Evolutionary conservation across 2,888 invertebrate genomes (phyloP).

Genomic region (Kuschelorhynchus macadamiae): DNA sequence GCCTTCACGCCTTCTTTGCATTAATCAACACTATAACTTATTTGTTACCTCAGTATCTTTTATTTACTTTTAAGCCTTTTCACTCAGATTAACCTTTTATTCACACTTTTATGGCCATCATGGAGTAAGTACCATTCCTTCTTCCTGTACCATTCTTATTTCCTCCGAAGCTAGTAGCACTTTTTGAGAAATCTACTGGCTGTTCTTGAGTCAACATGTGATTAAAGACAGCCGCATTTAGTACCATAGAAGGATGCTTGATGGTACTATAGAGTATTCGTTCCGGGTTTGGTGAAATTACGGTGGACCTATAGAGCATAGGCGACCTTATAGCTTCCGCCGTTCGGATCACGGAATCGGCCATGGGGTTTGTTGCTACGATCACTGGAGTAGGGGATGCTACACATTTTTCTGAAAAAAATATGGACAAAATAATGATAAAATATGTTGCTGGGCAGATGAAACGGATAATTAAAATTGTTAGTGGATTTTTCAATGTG

Average conservation of each 20-base stretch:
- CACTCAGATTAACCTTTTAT: too few species aligned
- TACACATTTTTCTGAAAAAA: slow-evolving; percentile 54
- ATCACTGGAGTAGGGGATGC: slow-evolving; percentile 67
- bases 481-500: too few species aligned
- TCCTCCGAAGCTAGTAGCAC: slow-evolving; percentile 22
- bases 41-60: too few species aligned
- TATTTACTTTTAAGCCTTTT: too few species aligned
- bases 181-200: slow-evolving; percentile 66
- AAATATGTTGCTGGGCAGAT: too few species aligned
- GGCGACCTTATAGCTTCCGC: slow-evolving; percentile 61
- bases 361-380: slow-evolving; percentile 57
- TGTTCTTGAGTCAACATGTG: slow-evolving; percentile 62
- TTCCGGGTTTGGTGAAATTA: slow-evolving; percentile 73
- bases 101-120: slow-evolving; percentile 46
- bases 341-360: slow-evolving; percentile 57
- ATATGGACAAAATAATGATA: too few species aligned
- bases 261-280: slow-evolving; percentile 66
- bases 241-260: slow-evolving; percentile 66
- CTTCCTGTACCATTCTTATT: slow-evolving; percentile 58
- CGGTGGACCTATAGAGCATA: slow-evolving; percentile 70
- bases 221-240: slow-evolving; percentile 57
- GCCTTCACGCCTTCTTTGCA: too few species aligned
- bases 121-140: slow-evolving; percentile 23
- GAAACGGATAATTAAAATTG: too few species aligned
- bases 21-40: too few species aligned